Base-by-base conservation (phyloP, 2,797 vertebrate genomes). In the Triplophysa yarkandensis region DNA sequence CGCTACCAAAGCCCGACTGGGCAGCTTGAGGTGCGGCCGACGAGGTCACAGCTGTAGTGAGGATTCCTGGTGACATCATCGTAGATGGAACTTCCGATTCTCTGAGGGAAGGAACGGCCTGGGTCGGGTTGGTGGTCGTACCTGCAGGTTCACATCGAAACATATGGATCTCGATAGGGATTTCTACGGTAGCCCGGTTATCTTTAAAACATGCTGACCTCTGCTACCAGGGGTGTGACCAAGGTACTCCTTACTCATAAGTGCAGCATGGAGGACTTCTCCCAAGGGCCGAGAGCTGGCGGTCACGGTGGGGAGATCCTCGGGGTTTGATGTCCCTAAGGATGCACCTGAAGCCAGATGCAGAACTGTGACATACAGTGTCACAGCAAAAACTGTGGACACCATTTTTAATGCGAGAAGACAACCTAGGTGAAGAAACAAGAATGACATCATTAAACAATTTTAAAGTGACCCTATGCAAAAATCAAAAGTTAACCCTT, bases 161-260 rank as follows among this genome's bases (percentile, higher is more conserved):
- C 64, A 54, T 36, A 44, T 39, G 2, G 23, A 23, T 4, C 1
- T 19, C 10, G 34, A 63, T 23, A n/a, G 6, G 19, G 19, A 28
- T 2, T 25, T 11, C 36, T 58, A 28, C 13, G 21, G 58, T 41
- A 64, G 34, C 44, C 30, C 57, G 41, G 52, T 63, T 71, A 74
- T 67, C 21, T 14, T 44, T 36, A 52, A 17, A 39, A 32, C 41
- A 41, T 41, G 72, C 81, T 76, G 85, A 92, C 90, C 90, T 81
- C 78, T 68, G 76, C 61, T 77, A 68, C 81, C 71, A 57, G 89
- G 80, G 28, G 86, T 79, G 66, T 86, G 86, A 70, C 90, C 88
- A 25, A 92, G 81, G 81, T 93, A 90, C 65, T 91, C 92, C 78
- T 91, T 95, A 85, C 90, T 93, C 87, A 93, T 89, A 77, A 94